Percentiles rank a stretch among this genome's conserved stretches.
These are phyloP conservation scores for Myotis myotis DNA, from an alignment of 2,797 vertebrate genomes.

Conservation along the genomic window DNA sequence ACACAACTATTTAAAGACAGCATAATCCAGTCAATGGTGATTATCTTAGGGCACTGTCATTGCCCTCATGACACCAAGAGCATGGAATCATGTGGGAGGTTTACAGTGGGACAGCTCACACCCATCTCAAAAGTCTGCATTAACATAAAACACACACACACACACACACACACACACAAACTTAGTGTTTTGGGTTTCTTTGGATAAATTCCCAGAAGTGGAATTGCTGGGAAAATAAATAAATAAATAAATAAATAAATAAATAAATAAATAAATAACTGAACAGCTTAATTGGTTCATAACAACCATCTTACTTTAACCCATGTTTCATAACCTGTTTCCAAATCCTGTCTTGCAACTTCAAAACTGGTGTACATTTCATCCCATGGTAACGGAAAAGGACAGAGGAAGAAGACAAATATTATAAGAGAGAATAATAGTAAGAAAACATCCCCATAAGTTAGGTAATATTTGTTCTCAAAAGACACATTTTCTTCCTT, in stretches of 20 bases:
- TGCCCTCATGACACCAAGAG: not conserved
- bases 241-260: not conserved
- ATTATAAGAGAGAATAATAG: not conserved
- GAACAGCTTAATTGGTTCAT: not conserved
- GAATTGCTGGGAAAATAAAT: not conserved
- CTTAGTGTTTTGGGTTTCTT: not conserved
- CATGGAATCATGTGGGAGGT: not conserved
- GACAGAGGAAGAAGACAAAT: not conserved
- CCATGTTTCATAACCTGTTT: not conserved
- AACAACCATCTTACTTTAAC: not conserved
- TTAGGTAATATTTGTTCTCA: not conserved
- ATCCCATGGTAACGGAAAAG: not conserved
- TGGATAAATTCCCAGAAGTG: not conserved
- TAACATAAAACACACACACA: not conserved
- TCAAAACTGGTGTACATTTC: not conserved
- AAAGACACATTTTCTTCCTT: not conserved
- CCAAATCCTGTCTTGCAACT: not conserved
- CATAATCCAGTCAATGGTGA: not conserved
- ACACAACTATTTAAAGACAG: not conserved
- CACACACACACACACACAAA: not conserved
- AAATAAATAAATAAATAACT: not conserved
- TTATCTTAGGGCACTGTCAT: not conserved
- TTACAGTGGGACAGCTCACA: not conserved
- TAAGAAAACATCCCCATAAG: not conserved
- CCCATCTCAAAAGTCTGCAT: not conserved